Evolutionary conservation across 1,140 invertebrate species (phyloP).

Genomic region (Frieseomelitta varia): DNA sequence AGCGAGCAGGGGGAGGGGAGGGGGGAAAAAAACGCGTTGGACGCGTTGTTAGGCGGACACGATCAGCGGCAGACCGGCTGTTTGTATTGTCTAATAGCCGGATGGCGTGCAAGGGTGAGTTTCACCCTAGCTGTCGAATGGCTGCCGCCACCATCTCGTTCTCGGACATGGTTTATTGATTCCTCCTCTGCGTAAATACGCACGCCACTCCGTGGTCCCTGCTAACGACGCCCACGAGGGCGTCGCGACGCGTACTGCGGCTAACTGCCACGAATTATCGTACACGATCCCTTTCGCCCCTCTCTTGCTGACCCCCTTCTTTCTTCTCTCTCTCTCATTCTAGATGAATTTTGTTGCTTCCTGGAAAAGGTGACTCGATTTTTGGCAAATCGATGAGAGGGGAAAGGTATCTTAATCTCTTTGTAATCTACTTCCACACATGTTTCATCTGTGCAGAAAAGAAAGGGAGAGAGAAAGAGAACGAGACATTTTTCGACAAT

Average conservation of each 20-base stretch:
- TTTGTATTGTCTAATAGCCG: constrained; percentile 65
- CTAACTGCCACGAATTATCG: constrained; percentile 59
- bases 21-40: background rate
- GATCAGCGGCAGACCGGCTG: constrained; percentile 37
- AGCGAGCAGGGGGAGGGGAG: background rate
- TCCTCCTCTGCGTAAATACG: constrained; percentile 64
- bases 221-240: constrained; percentile 57
- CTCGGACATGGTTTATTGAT: constrained; percentile 65
- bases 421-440: too few relatives aligned
- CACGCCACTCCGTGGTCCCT: constrained; percentile 43
- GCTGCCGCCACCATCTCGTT: constrained; percentile 50
- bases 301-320: background rate
- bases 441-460: too few relatives aligned
- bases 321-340: too few relatives aligned
- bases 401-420: too few relatives aligned
- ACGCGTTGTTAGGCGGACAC: constrained; percentile 13
- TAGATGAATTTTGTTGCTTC: background rate
- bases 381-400: background rate
- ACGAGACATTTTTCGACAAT: too few relatives aligned
- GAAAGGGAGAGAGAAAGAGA: too few relatives aligned
- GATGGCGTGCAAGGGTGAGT: constrained; percentile 58
- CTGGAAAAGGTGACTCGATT: too few relatives aligned
- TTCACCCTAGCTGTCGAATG: constrained; percentile 35
- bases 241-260: constrained; percentile 36
- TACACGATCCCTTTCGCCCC: background rate